Evolutionary conservation across 1,140 invertebrate genomes (phyloP), one percentile per base, ranked within the genome.

Genomic region (Drosophila gunungcola): DNA sequence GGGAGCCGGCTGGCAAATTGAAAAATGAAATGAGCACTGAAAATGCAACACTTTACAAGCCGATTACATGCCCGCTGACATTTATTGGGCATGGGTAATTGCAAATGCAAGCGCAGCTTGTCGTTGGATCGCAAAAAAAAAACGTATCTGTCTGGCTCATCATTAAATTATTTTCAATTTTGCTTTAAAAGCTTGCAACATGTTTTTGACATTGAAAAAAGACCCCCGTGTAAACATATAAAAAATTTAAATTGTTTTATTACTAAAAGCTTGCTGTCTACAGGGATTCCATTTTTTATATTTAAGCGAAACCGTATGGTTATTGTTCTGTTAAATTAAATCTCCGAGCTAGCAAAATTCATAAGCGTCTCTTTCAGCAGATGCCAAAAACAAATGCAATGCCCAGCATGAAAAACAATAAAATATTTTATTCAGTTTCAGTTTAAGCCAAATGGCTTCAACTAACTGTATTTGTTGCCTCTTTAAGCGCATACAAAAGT

Each of bases 31-130:
- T 41, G 62, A 25, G 51, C 62, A 32, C 51, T 13, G 25, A 64
- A 62, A 63, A 79, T 58, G 53, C 48, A 46, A 39, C 72, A 49
- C 58, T 49, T 43, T 55, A 79, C 80, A 83, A 54, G 70, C 60
- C 70, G 63, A 63, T 70, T 75, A 70, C 80, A 82, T 55, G 32
- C 6, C 3, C 55, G 34, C 6, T 32, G 48, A 70, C 41, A 56
- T 36, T 29, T n/a, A 41, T 21, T 29, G 27, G 51, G 43, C 21
- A 41, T 46, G 65, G 52, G 64, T 70, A 70, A 70, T 70, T 70
- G 64, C 51, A 13, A 48, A 41, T 32, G 32, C 65, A 46, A 49
- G 48, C 54, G 27, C 29, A 25, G 41, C 48, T 13, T 43, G 49
- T 32, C 21, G 12, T 25, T 9, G 16, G 5, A 29, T 12, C n/a